These are phyloP conservation scores for Phallusia fumigata DNA, from an alignment of 23 tunicate species.

Conservation along the genomic window DNA sequence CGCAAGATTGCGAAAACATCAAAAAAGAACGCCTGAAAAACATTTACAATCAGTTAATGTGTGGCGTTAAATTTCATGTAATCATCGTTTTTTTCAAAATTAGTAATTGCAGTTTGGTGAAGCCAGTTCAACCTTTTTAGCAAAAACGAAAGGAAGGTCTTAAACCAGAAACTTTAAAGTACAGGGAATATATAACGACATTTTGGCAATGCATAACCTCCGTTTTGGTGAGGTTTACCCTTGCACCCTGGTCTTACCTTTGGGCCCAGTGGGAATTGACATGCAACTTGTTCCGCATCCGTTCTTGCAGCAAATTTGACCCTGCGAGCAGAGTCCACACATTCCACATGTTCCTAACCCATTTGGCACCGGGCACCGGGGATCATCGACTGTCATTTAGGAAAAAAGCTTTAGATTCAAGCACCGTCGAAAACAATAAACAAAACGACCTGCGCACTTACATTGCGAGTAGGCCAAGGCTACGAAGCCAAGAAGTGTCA, in stretches of 20 bases:
- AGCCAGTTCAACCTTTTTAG: too few species aligned
- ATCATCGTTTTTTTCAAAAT: too few species aligned
- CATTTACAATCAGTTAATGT: too few species aligned
- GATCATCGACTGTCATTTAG: neutral
- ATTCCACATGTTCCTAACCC: constrained; percentile 12
- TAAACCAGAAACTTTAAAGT: too few species aligned
- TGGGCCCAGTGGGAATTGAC: constrained; percentile 6
- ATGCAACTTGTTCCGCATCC: constrained; percentile 17
- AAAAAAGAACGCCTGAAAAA: too few species aligned
- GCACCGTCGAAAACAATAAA: neutral
- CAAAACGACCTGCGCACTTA: neutral
- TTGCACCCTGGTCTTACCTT: neutral
- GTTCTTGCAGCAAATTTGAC: constrained; percentile 6
- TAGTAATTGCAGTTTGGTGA: too few species aligned
- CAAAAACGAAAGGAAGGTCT: too few species aligned
- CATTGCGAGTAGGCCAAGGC: neutral
- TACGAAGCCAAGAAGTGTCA: neutral
- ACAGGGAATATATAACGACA: too few species aligned
- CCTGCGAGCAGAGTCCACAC: constrained; percentile 14
- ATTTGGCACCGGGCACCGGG: constrained; percentile 5
- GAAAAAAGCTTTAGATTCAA: neutral
- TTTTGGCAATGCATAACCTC: too few species aligned
- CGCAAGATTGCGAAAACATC: too few species aligned
- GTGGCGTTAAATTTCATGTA: too few species aligned
- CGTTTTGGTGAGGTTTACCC: too few species aligned